phyloP scores from a whole-genome alignment of 1,140 invertebrate species.

The Diachasma alloeum region DNA sequence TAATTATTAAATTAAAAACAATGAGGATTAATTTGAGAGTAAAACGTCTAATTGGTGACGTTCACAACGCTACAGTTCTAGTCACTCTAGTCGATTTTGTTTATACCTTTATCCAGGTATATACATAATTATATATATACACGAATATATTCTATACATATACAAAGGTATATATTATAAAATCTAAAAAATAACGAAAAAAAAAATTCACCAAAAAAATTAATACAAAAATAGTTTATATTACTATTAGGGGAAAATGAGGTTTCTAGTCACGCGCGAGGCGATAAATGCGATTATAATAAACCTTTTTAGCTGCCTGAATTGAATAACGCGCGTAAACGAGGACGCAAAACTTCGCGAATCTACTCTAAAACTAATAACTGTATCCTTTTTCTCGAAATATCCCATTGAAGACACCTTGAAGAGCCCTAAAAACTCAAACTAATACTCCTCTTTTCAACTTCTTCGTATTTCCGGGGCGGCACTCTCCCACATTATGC shows the following conservation, averaged over 20 bases:
- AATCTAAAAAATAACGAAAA: conserved; percentile 22
- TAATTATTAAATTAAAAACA: conserved; percentile 16
- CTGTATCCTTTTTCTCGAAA: not conserved
- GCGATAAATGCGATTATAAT: conserved; percentile 2
- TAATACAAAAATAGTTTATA: conserved; percentile 17
- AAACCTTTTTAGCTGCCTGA: conserved; percentile 17
- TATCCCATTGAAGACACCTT: not conserved
- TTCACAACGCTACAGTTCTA: conserved; percentile 59
- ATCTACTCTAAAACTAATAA: conserved; percentile 17
- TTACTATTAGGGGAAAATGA: conserved; percentile 3
- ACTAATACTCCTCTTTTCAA: not conserved
- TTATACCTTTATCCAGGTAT: conserved; percentile 31
- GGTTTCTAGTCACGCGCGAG: conserved; percentile 14
- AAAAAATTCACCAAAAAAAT: conserved; percentile 22
- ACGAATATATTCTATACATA: conserved; percentile 22
- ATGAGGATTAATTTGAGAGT: conserved; percentile 4
- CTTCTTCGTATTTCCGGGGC: conserved; percentile 4
- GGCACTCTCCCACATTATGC: not conserved
- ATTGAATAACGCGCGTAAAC: conserved; percentile 19
- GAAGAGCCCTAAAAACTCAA: not conserved
- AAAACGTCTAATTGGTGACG: conserved; percentile 49
- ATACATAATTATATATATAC: conserved; percentile 31
- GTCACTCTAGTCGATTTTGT: conserved; percentile 60
- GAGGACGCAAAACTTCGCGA: conserved; percentile 19
- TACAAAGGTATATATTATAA: conserved; percentile 26